phyloP scores from a whole-genome alignment of 37 sponge, comb jelly and placozoan genomes.

The Oopsacas minuta region DNA sequence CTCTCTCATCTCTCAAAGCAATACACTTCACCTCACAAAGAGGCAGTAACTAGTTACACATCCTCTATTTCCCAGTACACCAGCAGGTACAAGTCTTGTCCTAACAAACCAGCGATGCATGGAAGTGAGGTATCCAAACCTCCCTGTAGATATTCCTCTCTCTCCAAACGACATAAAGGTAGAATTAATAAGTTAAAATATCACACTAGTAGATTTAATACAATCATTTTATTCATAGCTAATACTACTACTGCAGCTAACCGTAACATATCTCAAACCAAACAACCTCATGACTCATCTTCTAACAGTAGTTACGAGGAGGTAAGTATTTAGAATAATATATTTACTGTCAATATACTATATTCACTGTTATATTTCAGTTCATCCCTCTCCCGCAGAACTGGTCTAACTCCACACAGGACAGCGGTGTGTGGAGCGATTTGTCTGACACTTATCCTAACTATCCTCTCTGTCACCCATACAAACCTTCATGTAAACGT shows the following conservation, averaged over 20 bases:
- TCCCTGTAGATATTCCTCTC: slow-evolving; percentile 5
- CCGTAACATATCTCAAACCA: background rate
- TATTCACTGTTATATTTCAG: background rate
- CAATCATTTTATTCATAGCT: too few species aligned
- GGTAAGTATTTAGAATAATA: background rate
- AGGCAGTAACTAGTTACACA: background rate
- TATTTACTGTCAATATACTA: too few species aligned
- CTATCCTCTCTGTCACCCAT: background rate
- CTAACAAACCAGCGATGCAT: background rate
- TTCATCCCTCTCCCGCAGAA: background rate
- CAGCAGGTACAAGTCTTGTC: background rate
- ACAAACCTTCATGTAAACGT: background rate
- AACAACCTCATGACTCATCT: background rate
- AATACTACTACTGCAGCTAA: background rate
- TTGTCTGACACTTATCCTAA: background rate
- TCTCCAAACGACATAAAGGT: background rate
- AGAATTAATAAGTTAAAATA: too few species aligned
- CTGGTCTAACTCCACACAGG: background rate
- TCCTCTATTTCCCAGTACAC: background rate
- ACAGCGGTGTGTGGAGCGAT: slow-evolving; percentile 9
- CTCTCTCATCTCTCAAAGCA: background rate
- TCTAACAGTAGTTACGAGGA: background rate
- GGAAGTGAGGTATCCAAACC: background rate
- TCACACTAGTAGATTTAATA: too few species aligned
- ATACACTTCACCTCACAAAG: background rate